A percentile compares a stretch with the other conserved stretches of the same genome.
Conservation (phyloP, 2,113 vertebrate species). For the Solea senegalensis region DNA sequence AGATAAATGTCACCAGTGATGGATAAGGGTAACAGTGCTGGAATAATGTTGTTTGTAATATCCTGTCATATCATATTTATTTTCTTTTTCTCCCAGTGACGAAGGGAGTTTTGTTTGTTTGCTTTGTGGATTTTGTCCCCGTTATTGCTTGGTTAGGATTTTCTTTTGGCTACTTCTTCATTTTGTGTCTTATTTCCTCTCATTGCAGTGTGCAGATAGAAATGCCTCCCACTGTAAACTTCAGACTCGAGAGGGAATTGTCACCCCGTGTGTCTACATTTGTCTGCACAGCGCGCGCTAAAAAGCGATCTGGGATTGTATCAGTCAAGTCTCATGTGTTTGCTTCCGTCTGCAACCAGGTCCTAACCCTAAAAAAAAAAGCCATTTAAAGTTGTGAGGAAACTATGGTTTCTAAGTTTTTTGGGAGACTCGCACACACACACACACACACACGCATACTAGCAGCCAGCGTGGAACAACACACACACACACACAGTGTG, state of each 20-base stretch:
- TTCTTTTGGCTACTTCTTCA: no score
- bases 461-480: constrained; percentile 20
- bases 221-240: constrained; percentile 25
- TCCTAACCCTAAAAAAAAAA: no score
- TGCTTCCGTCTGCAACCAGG: not conserved
- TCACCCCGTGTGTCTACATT: constrained; percentile 15
- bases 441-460: no score
- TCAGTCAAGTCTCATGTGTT: constrained; percentile 13
- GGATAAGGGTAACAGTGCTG: not conserved
- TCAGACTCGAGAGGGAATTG: constrained; percentile 28
- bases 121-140: no score
- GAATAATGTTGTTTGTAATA: not conserved
- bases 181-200: not conserved
- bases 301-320: constrained; percentile 15
- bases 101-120: no score
- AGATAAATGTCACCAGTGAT: not conserved
- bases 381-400: no score
- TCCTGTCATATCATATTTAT: not conserved
- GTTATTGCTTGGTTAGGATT: no score
- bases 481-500: constrained; percentile 40
- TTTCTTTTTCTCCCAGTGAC: not conserved
- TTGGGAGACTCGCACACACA: no score
- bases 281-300: not conserved
- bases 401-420: no score
- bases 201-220: constrained; percentile 10